These are phyloP conservation scores for Hofmannophila pseudospretella DNA, from an alignment of 2,888 invertebrate species.

Conservation along the genomic window DNA sequence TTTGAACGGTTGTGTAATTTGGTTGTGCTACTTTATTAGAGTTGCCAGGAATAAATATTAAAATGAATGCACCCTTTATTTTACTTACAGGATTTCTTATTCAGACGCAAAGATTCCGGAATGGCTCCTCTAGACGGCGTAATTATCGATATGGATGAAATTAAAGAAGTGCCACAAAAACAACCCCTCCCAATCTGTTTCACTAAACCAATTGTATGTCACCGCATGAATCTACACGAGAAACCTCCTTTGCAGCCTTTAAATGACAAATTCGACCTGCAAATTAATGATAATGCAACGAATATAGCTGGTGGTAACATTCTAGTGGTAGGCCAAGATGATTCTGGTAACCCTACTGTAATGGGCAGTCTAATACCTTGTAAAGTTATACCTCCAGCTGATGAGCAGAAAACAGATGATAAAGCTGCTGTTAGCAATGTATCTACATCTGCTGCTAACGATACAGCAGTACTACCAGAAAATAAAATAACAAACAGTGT, in stretches of 20 bases:
- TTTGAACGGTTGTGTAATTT: too few relatives aligned
- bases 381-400: not conserved
- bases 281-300: slow-evolving; percentile 3
- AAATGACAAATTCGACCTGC: slow-evolving; percentile 23
- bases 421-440: too few relatives aligned
- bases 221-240: slow-evolving; percentile 16
- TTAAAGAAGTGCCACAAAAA: slow-evolving; percentile 23
- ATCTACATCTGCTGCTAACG: too few relatives aligned
- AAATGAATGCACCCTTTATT: too few relatives aligned
- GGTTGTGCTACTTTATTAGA: too few relatives aligned
- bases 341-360: not conserved
- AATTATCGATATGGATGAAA: slow-evolving; percentile 26
- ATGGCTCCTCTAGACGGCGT: slow-evolving; percentile 33
- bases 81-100: slow-evolving; percentile 22
- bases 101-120: slow-evolving; percentile 21
- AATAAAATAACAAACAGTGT: too few relatives aligned
- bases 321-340: not conserved
- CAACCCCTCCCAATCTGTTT: slow-evolving; percentile 45
- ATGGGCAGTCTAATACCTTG: not conserved
- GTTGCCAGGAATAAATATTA: too few relatives aligned
- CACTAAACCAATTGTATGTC: slow-evolving; percentile 26
- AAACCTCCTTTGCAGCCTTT: slow-evolving; percentile 6
- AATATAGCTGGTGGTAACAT: not conserved
- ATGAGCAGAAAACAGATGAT: not conserved
- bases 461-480: too few relatives aligned